These are phyloP conservation scores for Gymnosoma rotundatum DNA, from an alignment of 2,888 invertebrate genomes.

Conservation along the genomic window DNA sequence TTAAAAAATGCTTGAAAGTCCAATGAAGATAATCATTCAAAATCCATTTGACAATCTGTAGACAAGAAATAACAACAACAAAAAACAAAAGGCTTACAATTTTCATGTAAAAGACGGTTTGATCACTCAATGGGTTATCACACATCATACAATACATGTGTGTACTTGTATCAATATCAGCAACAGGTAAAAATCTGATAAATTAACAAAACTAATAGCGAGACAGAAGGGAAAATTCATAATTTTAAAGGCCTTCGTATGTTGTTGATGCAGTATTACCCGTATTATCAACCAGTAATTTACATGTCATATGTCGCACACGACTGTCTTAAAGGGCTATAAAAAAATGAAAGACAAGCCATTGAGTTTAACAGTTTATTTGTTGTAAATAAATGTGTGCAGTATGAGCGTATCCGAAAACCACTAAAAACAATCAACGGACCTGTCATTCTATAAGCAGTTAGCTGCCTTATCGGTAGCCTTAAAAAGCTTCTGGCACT, in stretches of 20 bases:
- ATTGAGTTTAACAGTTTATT: slow-evolving; percentile 74
- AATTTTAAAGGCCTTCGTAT: slow-evolving; percentile 54
- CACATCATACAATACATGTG: slow-evolving; percentile 48
- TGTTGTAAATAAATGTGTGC: slow-evolving; percentile 65
- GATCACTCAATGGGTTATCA: slow-evolving; percentile 67
- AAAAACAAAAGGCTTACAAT: slow-evolving; percentile 16
- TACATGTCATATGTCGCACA: slow-evolving; percentile 78
- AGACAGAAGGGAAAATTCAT: slow-evolving; percentile 25
- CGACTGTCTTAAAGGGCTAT: slow-evolving; percentile 44
- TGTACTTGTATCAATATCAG: neutral
- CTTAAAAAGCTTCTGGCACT: slow-evolving; percentile 79
- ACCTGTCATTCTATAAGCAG: slow-evolving; percentile 75
- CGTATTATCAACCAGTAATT: slow-evolving; percentile 74
- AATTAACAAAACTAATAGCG: slow-evolving; percentile 62
- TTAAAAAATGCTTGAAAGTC: slow-evolving; percentile 39
- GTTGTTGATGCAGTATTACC: slow-evolving; percentile 21
- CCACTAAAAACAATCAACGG: slow-evolving; percentile 79
- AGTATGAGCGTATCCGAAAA: slow-evolving; percentile 65
- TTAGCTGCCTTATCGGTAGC: slow-evolving; percentile 79
- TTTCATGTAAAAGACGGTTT: slow-evolving; percentile 41
- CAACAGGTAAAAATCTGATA: slow-evolving; percentile 58
- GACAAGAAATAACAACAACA: slow-evolving; percentile 55
- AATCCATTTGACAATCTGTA: slow-evolving; percentile 68
- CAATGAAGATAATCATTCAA: slow-evolving; percentile 69
- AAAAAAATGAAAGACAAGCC: slow-evolving; percentile 55